Conservation (phyloP, 2,113 vertebrate genomes). For the Chaenocephalus aceratus region DNA sequence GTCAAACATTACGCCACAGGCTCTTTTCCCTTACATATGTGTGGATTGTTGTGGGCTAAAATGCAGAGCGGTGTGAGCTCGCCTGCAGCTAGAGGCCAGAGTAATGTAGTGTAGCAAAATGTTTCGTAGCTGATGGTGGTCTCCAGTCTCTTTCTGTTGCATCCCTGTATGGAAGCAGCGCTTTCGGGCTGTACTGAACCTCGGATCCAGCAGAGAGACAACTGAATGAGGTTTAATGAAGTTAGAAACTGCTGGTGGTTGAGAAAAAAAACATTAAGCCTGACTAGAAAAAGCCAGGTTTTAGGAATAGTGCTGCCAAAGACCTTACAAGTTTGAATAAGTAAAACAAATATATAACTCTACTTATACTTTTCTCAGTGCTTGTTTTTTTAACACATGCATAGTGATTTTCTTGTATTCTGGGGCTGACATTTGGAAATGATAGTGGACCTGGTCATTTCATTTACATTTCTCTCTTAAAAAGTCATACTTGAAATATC, state of each 20-base stretch:
- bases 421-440: too few relatives aligned
- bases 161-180: constrained; percentile 26
- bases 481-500: too few relatives aligned
- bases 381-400: neutral
- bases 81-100: constrained; percentile 52
- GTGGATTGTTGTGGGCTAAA: constrained; percentile 51
- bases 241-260: constrained; percentile 38
- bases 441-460: too few relatives aligned
- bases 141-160: constrained; percentile 47
- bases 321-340: constrained; percentile 13
- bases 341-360: constrained; percentile 24
- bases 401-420: too few relatives aligned
- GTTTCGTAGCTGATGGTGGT: constrained; percentile 41
- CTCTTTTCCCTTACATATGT: constrained; percentile 30
- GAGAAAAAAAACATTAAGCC: constrained; percentile 34
- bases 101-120: constrained; percentile 71
- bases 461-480: too few relatives aligned
- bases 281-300: constrained; percentile 31
- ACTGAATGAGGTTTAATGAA: constrained; percentile 53
- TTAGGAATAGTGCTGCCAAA: neutral
- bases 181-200: constrained; percentile 53
- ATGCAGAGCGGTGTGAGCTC: constrained; percentile 42
- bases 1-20: constrained; percentile 49
- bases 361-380: constrained; percentile 25
- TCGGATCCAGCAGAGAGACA: constrained; percentile 32